Conservation (phyloP, 2,888 invertebrate genomes). For the Celastrina argiolus region DNA sequence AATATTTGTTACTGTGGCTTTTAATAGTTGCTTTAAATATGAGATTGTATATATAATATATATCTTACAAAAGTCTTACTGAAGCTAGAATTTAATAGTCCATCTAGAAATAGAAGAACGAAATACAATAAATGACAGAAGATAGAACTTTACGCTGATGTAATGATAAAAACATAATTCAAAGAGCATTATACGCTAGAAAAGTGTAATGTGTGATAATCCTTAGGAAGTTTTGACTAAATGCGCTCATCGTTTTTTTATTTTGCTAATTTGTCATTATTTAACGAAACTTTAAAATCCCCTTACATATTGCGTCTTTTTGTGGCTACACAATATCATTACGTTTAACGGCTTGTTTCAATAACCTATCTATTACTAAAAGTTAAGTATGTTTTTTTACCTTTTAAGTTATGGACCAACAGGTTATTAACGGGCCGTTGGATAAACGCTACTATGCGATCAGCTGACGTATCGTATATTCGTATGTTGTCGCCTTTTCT, state of each 20-base stretch:
- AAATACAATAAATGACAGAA: not conserved
- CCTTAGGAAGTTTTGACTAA: not conserved
- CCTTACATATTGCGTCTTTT: not conserved
- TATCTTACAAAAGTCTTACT: not conserved
- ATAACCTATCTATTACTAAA: too few relatives aligned
- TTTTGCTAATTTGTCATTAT: not conserved
- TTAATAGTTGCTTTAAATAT: not conserved
- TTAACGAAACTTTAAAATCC: not conserved
- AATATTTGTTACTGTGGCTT: not conserved
- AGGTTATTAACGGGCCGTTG: too few relatives aligned
- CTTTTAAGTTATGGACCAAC: too few relatives aligned
- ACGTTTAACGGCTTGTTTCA: too few relatives aligned
- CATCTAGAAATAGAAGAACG: not conserved
- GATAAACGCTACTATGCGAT: too few relatives aligned
- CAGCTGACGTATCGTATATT: too few relatives aligned
- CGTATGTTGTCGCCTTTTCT: too few relatives aligned
- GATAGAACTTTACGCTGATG: not conserved
- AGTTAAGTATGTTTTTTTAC: too few relatives aligned
- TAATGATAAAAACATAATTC: not conserved
- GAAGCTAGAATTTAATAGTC: not conserved
- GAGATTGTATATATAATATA: not conserved
- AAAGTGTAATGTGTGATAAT: too few relatives aligned
- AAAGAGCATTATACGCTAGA: not conserved
- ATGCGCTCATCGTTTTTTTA: not conserved
- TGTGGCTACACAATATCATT: not conserved